phyloP scores from a whole-genome alignment of 2,888 invertebrate species.

The Pyrgus malvae region DNA sequence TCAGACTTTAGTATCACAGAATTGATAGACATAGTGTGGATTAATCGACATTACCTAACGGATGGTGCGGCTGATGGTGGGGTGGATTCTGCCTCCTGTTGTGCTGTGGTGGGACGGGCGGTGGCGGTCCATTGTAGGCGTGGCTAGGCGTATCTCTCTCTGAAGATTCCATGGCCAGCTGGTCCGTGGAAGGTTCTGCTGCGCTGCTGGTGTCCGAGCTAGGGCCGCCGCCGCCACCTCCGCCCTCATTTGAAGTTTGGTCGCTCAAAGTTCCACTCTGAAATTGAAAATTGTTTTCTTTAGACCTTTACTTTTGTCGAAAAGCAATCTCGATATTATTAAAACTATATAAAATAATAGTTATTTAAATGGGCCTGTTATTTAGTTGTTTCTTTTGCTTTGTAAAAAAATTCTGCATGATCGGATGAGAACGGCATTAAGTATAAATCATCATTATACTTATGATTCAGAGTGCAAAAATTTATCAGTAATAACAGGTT shows the following conservation, averaged over 20 bases:
- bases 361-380: too few species aligned
- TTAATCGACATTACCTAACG: conserved; percentile 57
- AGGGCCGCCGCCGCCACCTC: conserved; percentile 77
- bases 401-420: too few species aligned
- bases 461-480: too few species aligned
- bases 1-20: too few species aligned
- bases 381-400: too few species aligned
- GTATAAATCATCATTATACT: too few species aligned
- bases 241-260: conserved; percentile 74
- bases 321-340: too few species aligned
- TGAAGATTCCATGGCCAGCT: conserved; percentile 87
- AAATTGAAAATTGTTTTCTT: conserved; percentile 15
- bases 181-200: conserved; percentile 83
- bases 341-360: too few species aligned
- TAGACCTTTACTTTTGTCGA: too few species aligned
- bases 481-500: background rate
- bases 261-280: conserved; percentile 71
- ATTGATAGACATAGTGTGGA: too few species aligned
- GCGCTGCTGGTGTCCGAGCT: conserved; percentile 80
- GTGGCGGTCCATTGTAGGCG: conserved; percentile 77
- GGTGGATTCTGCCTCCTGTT: conserved; percentile 88
- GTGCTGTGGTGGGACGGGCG: conserved; percentile 84
- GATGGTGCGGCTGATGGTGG: conserved; percentile 83
- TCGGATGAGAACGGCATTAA: too few species aligned
- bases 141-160: conserved; percentile 83